Percentiles rank a stretch among this genome's conserved stretches.
These are phyloP conservation scores for Drosophila biarmipes DNA, from an alignment of 1,140 invertebrate genomes.

Conservation along the genomic window DNA sequence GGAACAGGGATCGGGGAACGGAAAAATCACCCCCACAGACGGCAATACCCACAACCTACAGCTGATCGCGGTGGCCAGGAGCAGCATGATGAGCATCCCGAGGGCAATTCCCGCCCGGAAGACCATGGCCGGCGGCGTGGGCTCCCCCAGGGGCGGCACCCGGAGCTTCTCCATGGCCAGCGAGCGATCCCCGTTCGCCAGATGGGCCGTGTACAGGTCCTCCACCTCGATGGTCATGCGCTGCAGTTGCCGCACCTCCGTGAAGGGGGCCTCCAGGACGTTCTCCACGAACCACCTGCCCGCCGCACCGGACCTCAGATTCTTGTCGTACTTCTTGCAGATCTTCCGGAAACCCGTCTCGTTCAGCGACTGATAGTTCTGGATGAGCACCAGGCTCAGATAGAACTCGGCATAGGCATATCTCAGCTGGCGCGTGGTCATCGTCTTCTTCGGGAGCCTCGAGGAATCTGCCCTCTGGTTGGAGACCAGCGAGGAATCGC, in stretches of 20 bases:
- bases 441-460: slow-evolving; percentile 70
- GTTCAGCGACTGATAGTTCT: slow-evolving; percentile 97
- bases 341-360: slow-evolving; percentile 99
- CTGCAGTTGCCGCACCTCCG: slow-evolving; percentile 30
- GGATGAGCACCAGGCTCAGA: slow-evolving; percentile 95
- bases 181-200: slow-evolving; percentile 89
- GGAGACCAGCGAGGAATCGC: slow-evolving; percentile 24
- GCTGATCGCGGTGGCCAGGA: slow-evolving; percentile 77
- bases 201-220: slow-evolving; percentile 87
- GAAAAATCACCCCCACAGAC: too few relatives aligned
- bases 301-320: slow-evolving; percentile 36
- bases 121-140: slow-evolving; percentile 87
- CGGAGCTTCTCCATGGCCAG: slow-evolving; percentile 90
- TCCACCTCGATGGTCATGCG: slow-evolving; percentile 89
- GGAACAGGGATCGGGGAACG: background rate
- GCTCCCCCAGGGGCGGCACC: slow-evolving; percentile 89
- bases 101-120: slow-evolving; percentile 88
- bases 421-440: slow-evolving; percentile 92
- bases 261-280: slow-evolving; percentile 36
- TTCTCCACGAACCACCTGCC: slow-evolving; percentile 33
- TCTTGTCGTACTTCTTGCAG: slow-evolving; percentile 99
- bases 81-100: slow-evolving; percentile 87
- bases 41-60: slow-evolving; percentile 36
- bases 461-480: background rate
- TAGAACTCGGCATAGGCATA: slow-evolving; percentile 99